A percentile compares a stretch with the other conserved stretches of the same genome.
These are phyloP conservation scores for Abscondita cerata DNA, from an alignment of 2,888 invertebrate species.

Conservation along the genomic window DNA sequence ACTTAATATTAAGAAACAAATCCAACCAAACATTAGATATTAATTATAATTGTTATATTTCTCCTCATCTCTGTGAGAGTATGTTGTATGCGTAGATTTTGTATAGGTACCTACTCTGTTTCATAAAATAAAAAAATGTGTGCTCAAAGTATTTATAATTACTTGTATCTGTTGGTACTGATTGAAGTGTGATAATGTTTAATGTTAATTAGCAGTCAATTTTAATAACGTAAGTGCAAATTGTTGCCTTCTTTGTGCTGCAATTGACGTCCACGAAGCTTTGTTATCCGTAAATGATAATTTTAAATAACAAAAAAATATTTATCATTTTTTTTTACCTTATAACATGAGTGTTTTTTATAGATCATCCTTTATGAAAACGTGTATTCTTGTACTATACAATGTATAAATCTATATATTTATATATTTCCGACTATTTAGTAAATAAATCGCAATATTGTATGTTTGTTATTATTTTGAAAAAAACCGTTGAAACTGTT, in stretches of 20 bases:
- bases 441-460: too few relatives aligned
- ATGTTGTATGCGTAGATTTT: too few relatives aligned
- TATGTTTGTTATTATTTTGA: too few relatives aligned
- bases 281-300: constrained; percentile 11
- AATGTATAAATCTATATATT: constrained; percentile 28
- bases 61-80: too few relatives aligned
- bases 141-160: not conserved
- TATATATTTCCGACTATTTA: constrained; percentile 24
- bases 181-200: constrained; percentile 22
- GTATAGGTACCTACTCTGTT: not conserved
- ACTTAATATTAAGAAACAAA: too few relatives aligned
- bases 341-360: constrained; percentile 3
- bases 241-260: constrained; percentile 20
- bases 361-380: constrained; percentile 16
- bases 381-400: constrained; percentile 18
- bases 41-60: too few relatives aligned
- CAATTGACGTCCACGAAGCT: constrained; percentile 23
- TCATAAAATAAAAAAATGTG: not conserved
- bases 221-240: constrained; percentile 21
- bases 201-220: constrained; percentile 22
- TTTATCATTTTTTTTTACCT: not conserved
- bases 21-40: too few relatives aligned
- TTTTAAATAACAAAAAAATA: constrained; percentile 4
- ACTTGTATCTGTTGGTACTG: constrained; percentile 7
- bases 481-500: too few relatives aligned